Conservation (phyloP, 1,140 invertebrate genomes). For the Mya arenaria region DNA sequence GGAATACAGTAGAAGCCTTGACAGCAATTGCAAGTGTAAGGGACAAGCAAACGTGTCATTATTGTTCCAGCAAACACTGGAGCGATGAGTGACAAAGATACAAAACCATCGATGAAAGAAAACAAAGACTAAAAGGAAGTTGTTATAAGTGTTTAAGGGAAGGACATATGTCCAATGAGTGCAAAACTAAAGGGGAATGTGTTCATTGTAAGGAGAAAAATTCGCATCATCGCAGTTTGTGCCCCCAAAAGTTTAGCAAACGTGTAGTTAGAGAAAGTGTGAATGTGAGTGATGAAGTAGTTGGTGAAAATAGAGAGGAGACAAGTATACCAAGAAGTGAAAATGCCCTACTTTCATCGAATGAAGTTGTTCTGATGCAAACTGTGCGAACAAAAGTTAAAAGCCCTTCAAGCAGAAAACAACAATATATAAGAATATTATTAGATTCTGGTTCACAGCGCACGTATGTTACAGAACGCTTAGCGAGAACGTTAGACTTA, state of each 20-base stretch:
- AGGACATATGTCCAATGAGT: background rate
- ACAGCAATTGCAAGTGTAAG: too few relatives aligned
- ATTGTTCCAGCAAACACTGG: slow-evolving; percentile 6
- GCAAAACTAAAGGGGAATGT: background rate
- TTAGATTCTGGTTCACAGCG: slow-evolving; percentile 44
- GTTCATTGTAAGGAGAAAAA: background rate
- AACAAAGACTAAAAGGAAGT: background rate
- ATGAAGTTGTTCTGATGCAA: slow-evolving; percentile 50
- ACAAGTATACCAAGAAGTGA: background rate
- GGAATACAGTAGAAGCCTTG: too few relatives aligned
- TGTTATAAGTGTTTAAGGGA: slow-evolving; percentile 3
- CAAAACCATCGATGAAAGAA: background rate
- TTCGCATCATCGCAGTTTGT: background rate
- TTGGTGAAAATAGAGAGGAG: background rate
- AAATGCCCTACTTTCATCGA: slow-evolving; percentile 29
- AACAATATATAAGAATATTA: slow-evolving; percentile 12
- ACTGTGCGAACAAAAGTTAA: slow-evolving; percentile 7
- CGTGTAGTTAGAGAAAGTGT: background rate
- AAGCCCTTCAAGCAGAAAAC: background rate
- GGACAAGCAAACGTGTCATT: background rate
- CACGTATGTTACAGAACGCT: slow-evolving; percentile 40
- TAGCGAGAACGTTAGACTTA: slow-evolving; percentile 40
- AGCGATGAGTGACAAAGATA: background rate
- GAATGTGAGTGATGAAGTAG: background rate
- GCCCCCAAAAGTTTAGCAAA: background rate